Conservation (phyloP, 1,140 invertebrate species). For the Lepidurus apus region DNA sequence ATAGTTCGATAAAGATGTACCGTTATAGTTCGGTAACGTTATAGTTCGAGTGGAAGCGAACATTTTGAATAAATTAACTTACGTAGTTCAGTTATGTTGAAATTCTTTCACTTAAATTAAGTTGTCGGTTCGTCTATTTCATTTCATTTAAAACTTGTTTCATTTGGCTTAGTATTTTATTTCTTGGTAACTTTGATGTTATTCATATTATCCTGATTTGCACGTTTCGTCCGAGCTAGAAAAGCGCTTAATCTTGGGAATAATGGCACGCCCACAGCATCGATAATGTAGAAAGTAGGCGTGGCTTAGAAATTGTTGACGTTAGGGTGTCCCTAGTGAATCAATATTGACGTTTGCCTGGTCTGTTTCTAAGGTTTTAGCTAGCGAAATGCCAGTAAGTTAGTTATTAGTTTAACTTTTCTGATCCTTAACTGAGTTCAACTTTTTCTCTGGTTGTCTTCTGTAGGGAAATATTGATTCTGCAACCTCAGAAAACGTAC, state of each 20-base stretch:
- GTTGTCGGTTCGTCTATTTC: too few species aligned
- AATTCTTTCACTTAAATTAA: too few species aligned
- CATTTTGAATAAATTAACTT: too few species aligned
- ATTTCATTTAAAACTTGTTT: too few species aligned
- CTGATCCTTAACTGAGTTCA: background rate
- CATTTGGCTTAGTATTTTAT: too few species aligned
- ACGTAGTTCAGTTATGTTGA: too few species aligned
- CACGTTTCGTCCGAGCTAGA: background rate
- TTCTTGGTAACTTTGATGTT: too few species aligned
- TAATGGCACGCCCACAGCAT: background rate
- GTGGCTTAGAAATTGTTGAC: background rate
- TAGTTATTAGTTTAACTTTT: background rate
- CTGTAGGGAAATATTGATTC: slow-evolving; percentile 23
- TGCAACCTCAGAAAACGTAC: slow-evolving; percentile 50
- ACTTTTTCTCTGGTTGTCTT: background rate
- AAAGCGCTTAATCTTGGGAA: too few species aligned
- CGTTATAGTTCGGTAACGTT: too few species aligned
- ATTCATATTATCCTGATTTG: too few species aligned
- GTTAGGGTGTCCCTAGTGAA: background rate
- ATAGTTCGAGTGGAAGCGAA: too few species aligned
- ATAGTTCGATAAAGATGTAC: too few species aligned
- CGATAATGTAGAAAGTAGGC: background rate
- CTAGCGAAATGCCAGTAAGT: slow-evolving; percentile 8
- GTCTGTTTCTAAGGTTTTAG: background rate
- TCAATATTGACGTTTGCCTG: slow-evolving; percentile 18